Base-by-base conservation (phyloP, 2,888 invertebrate species). In the Lasius platythorax region DNA sequence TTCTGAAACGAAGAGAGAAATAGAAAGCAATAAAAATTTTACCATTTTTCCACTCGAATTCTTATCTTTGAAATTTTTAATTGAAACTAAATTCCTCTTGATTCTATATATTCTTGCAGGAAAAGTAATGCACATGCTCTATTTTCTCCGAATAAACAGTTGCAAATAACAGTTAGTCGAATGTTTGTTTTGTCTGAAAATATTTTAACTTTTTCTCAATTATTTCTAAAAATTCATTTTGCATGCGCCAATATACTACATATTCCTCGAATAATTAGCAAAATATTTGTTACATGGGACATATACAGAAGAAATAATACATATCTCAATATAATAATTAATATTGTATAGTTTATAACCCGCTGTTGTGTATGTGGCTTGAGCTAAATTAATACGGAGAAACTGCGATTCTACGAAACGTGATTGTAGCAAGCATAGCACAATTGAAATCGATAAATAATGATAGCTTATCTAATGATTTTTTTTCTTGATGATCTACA, bases 391-490 rank as follows among this genome's bases (percentile, higher is more conserved):
- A 81, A 50, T 63, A 50, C 46, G 18, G 12, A 50, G 70, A 63
- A 70, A 50, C 9, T n/a, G 23, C 2, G 11, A 37, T 81, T 72
- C 72, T 72, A 61, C 12, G 72, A 81, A 81, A 30, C n/a, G 12
- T 33, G 18, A 72, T 70, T 50, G 15, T 28, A 56, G 12, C n/a
- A 5, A 61, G 70, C 23, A n/a, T 40, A 18, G n/a, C n/a, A 33
- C 30, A 68, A 79, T 58, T 15, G 43, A 46, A 81, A 81, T 81
- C 79, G 61, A 70, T 81, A 81, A 81, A 81, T 53, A 66, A 56
- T 37, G 79, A 81, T 81, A 81, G 8, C 72, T 61, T 81, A 81
- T 81, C 79, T 81, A 63, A 81, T 61, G 15, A 70, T 37, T 81
- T 37, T 79, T 79, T 70, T 6, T 37, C 5, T 5, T 53, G n/a